These are phyloP conservation scores for Desmophyllum pertusum DNA, from an alignment of 92 coral and sea anemone species.

Conservation along the genomic window DNA sequence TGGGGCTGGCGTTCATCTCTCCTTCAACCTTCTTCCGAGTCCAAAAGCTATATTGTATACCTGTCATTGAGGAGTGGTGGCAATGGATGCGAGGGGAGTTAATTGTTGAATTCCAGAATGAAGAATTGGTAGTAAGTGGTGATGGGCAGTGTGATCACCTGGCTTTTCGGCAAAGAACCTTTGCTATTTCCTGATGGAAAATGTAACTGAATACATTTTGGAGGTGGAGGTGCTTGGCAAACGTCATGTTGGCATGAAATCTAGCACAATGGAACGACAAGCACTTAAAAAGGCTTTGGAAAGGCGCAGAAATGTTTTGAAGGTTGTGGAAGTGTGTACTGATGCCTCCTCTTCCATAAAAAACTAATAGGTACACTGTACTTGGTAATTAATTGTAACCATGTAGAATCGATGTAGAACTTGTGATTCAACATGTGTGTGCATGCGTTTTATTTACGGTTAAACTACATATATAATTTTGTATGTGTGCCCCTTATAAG, in stretches of 20 bases:
- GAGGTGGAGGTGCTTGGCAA: conserved; percentile 28
- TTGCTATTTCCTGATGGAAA: conserved; percentile 34
- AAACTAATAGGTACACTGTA: conserved; percentile 31
- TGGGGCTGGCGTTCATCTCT: conserved; percentile 38
- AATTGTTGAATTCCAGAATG: background rate
- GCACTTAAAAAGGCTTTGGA: conserved; percentile 19
- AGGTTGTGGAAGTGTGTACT: conserved; percentile 20
- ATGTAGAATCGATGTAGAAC: no score
- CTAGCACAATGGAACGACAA: conserved; percentile 24
- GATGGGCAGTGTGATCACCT: conserved; percentile 76
- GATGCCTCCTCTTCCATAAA: conserved; percentile 36
- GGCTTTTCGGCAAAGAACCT: conserved; percentile 52
- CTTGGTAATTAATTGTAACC: no score
- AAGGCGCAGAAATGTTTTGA: background rate
- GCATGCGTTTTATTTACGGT: no score
- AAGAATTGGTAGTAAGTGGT: conserved; percentile 33
- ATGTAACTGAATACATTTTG: conserved; percentile 3
- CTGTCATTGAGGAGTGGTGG: conserved; percentile 26
- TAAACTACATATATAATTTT: no score
- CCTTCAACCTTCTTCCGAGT: conserved; percentile 41
- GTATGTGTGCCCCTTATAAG: no score
- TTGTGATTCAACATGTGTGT: no score
- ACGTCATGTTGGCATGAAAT: conserved; percentile 23
- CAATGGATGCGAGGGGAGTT: conserved; percentile 14
- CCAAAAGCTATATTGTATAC: conserved; percentile 32